phyloP scores from a whole-genome alignment of 2,797 vertebrate genomes.

The Phoebastria nigripes region DNA sequence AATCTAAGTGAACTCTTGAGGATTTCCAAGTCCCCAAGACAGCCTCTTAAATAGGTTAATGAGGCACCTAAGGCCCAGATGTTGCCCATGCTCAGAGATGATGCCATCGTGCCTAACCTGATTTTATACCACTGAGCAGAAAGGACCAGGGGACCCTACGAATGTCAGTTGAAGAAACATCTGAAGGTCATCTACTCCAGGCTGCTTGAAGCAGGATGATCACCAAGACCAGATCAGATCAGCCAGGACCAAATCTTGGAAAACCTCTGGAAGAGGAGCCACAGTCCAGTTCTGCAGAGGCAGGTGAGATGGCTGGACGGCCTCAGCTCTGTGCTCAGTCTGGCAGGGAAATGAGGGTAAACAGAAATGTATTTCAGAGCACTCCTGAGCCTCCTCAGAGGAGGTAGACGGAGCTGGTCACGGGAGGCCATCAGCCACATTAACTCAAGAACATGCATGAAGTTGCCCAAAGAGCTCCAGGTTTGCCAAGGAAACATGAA shows the following conservation, averaged over 20 bases:
- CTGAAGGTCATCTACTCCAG: background rate
- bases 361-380: background rate
- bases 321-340: background rate
- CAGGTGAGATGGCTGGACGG: background rate
- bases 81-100: background rate
- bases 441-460: background rate
- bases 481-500: background rate
- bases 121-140: background rate
- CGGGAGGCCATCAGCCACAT: background rate
- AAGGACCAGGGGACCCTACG: background rate
- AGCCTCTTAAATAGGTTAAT: background rate
- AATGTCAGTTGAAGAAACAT: background rate
- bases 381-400: background rate
- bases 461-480: background rate
- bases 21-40: accelerated
- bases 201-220: background rate
- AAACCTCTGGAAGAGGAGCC: background rate
- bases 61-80: background rate
- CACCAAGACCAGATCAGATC: background rate
- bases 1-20: background rate
- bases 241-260: background rate
- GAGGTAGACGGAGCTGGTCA: background rate
- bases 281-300: background rate
- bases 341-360: background rate
- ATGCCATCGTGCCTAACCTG: background rate